Evolutionary conservation across 2,888 invertebrate genomes (phyloP), one percentile per base, ranked within the genome.

Genomic region (Sinopyrophorus schimmeli): DNA sequence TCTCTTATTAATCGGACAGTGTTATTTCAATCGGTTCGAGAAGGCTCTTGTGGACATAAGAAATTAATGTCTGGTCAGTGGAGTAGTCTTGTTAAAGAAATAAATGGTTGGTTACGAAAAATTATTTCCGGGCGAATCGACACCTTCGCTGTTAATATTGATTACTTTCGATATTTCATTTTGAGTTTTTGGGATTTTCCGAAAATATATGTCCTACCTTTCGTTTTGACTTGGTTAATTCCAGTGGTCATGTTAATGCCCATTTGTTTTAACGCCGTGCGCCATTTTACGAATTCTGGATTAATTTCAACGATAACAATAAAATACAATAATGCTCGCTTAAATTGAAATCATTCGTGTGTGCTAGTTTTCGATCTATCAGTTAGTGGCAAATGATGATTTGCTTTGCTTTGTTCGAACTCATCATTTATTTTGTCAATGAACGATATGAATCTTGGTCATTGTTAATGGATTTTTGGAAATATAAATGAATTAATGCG

Each of bases 1-100:
- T 64, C 62, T 62, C 62, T 63, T 64, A 65, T 64, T 63, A 64
- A 64, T 62, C 62, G 60, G 59, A 59, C 57, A 61, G 62, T 63
- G 62, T 64, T 47, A 59, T 61, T 63, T 60, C 62, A 62, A 60
- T 61, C 60, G 62, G 47, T 58, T 51, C 54, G 55, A 47, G 54
- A 55, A 44, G 41, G 59, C 59, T 58, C 60, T 50, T 38, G 58
- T 50, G 63, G 55, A 51, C 53, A 59, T 59, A 54, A 62, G 61
- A 61, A 63, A 64, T 63, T 63, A 64, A 64, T 64, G 64, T 61
- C 62, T 55, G 62, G 61, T 35, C 16, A 43, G 42, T 9, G n/a
- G n/a, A 43, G 24, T 34, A 27, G 26, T 26, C 18, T 32, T 21
- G 27, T 44, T n/a, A 27, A 35, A 11, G 35, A 10, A 1, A 20